Conservation (phyloP, 2,888 invertebrate species). For the Lordiphosa andalusiaca region DNA sequence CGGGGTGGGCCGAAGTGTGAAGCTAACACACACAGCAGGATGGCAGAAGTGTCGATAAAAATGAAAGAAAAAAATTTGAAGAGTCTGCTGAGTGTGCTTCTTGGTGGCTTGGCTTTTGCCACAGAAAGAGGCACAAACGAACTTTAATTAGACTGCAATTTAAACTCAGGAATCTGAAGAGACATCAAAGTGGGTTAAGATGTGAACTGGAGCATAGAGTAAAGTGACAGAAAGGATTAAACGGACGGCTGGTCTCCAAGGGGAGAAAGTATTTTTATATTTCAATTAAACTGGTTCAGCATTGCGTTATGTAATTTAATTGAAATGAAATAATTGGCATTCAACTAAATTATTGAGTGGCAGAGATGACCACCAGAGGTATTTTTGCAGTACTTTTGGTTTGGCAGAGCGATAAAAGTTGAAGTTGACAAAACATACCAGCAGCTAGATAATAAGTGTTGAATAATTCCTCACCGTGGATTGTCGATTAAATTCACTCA, state of each 20-base stretch:
- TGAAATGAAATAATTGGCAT: no score
- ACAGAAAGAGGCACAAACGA: conserved; percentile 26
- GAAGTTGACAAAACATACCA: no score
- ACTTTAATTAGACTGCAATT: conserved; percentile 64
- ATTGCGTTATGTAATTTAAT: no score
- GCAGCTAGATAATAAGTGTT: no score
- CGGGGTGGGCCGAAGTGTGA: neutral
- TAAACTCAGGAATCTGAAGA: conserved; percentile 26
- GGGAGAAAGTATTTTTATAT: no score
- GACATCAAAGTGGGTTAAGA: conserved; percentile 30
- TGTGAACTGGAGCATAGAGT: conserved; percentile 6
- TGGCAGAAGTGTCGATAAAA: conserved; percentile 1
- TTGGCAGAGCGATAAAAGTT: no score
- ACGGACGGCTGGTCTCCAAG: neutral
- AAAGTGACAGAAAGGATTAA: conserved; percentile 1
- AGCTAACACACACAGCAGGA: neutral
- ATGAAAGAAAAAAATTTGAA: conserved; percentile 18
- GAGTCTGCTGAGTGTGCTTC: conserved; percentile 28
- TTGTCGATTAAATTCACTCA: no score
- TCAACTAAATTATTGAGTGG: no score
- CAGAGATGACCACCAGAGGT: no score
- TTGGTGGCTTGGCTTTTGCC: conserved; percentile 2
- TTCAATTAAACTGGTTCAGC: no score
- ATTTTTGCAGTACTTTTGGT: neutral
- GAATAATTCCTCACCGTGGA: no score